phyloP scores from a whole-genome alignment of 2,113 vertebrate genomes.

The Danionella cerebrum region DNA sequence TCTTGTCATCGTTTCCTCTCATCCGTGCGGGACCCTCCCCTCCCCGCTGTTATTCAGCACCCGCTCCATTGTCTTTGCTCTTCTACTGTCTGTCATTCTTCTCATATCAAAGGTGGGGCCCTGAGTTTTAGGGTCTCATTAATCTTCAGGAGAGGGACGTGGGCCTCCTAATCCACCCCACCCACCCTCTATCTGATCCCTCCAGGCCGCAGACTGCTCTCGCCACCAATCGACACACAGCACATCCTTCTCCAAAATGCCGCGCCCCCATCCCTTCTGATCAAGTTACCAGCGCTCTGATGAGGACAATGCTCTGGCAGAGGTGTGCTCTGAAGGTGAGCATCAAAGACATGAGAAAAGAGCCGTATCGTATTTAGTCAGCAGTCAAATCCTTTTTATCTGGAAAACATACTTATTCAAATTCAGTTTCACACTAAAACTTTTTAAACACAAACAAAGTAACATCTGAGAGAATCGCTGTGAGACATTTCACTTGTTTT shows the following conservation, averaged over 20 bases:
- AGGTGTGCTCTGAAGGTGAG: conserved; percentile 14
- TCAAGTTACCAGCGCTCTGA: conserved; percentile 58
- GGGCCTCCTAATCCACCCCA: conserved; percentile 61
- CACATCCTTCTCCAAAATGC: conserved; percentile 13
- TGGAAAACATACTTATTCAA: too few species aligned
- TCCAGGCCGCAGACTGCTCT: conserved; percentile 37
- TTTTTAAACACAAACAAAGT: too few species aligned
- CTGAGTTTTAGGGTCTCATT: conserved; percentile 57
- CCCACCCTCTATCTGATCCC: conserved; percentile 49
- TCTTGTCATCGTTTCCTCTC: conserved; percentile 22
- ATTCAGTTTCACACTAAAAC: too few species aligned
- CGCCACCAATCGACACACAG: neutral
- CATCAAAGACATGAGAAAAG: too few species aligned
- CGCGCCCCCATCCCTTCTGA: conserved; percentile 51
- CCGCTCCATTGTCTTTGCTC: conserved; percentile 15
- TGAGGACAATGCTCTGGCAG: conserved; percentile 35
- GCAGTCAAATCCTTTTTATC: too few species aligned
- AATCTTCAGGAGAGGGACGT: conserved; percentile 67
- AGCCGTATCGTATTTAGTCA: too few species aligned
- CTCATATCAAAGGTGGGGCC: conserved; percentile 55
- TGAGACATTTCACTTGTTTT: too few species aligned
- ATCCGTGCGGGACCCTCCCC: conserved; percentile 1
- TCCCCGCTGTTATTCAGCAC: conserved; percentile 3
- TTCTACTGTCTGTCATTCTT: conserved; percentile 52
- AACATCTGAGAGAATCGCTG: too few species aligned